Evolutionary conservation across 2,888 invertebrate species (phyloP).

Genomic region (Lasioglossum pauxillum): DNA sequence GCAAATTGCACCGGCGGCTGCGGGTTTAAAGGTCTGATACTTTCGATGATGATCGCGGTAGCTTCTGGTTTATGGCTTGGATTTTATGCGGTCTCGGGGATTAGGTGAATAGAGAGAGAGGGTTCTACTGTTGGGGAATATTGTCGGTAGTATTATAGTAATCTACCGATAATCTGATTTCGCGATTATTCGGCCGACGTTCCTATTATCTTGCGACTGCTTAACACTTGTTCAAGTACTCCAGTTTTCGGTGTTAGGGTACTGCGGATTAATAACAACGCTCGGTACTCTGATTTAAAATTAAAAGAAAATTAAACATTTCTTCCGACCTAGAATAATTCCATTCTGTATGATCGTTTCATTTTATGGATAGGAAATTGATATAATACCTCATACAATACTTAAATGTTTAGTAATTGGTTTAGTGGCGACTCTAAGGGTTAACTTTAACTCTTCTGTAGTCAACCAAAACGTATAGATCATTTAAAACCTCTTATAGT

Average conservation of each 20-base stretch:
- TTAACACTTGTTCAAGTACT: background rate
- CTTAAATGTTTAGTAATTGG: too few relatives aligned
- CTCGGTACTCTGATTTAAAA: too few relatives aligned
- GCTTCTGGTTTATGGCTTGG: background rate
- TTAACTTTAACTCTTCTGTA: too few relatives aligned
- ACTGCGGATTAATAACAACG: background rate
- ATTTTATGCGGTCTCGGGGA: background rate
- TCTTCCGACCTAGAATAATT: too few relatives aligned
- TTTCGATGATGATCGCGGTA: background rate
- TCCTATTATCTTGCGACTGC: background rate
- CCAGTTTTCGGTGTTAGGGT: background rate
- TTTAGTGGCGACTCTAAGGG: too few relatives aligned
- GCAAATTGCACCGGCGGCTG: slow-evolving; percentile 49
- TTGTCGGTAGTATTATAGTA: background rate
- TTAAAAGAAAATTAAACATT: too few relatives aligned
- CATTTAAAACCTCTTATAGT: too few relatives aligned
- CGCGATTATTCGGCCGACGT: background rate
- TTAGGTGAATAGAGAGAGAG: background rate
- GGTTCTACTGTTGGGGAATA: background rate
- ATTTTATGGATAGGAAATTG: too few relatives aligned
- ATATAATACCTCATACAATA: too few relatives aligned
- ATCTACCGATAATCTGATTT: background rate
- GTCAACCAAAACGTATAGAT: too few relatives aligned
- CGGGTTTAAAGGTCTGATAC: background rate
- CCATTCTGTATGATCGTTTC: too few relatives aligned